A percentile compares a stretch with the other conserved stretches of the same genome.
These are phyloP conservation scores for Stenolophus ochropezus DNA, from an alignment of 2,888 invertebrate genomes.

Conservation along the genomic window DNA sequence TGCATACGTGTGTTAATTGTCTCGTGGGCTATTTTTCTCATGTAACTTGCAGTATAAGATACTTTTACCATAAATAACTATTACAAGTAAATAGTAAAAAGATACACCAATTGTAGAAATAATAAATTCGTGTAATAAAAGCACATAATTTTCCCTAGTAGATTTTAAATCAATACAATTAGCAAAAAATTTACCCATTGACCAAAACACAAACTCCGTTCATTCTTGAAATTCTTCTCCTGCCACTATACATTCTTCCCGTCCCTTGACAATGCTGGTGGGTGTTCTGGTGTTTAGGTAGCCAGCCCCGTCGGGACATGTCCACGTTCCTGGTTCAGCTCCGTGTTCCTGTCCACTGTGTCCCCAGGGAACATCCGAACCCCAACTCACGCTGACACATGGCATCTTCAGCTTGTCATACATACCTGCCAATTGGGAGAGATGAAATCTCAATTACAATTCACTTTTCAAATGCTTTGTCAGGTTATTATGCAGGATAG, in stretches of 20 bases:
- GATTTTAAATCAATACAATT: background rate
- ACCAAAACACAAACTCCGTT: background rate
- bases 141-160: no score
- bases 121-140: no score
- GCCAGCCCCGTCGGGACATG: background rate
- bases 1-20: no score
- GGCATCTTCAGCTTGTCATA: background rate
- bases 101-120: no score
- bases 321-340: background rate
- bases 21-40: no score
- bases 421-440: background rate
- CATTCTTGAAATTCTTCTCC: background rate
- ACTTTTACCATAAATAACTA: no score
- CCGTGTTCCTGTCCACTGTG: background rate
- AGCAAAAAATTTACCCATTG: background rate
- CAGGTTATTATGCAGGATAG: no score
- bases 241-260: background rate
- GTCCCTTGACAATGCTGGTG: background rate
- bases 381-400: background rate
- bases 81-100: no score
- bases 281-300: background rate
- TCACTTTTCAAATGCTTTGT: no score
- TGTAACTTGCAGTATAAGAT: no score
- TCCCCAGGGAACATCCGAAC: slow-evolving; percentile 8
- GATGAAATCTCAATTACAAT: background rate